Conservation (phyloP, 2,888 invertebrate species). For the Drosophila nigricruria region DNA sequence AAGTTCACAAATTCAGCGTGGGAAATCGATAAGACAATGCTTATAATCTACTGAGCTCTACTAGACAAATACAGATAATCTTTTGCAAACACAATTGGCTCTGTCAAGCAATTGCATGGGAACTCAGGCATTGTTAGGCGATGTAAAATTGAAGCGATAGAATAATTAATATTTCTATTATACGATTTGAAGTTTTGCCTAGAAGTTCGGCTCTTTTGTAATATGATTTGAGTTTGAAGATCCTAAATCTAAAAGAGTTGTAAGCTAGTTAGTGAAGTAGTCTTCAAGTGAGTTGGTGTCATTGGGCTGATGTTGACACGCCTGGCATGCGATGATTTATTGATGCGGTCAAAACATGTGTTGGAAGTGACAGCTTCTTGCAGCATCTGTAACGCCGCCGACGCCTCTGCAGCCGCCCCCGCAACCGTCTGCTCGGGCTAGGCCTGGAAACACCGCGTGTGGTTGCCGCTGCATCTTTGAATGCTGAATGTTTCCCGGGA, state of each 20-base stretch:
- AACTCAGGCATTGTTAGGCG: not conserved
- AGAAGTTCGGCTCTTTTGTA: not conserved
- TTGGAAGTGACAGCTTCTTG: conserved; percentile 85
- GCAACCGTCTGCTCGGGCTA: conserved; percentile 7
- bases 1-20: conserved; percentile 41
- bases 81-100: not conserved
- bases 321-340: conserved; percentile 84
- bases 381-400: conserved; percentile 80
- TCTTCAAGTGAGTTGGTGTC: conserved; percentile 6
- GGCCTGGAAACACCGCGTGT: conserved; percentile 70
- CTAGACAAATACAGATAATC: not conserved
- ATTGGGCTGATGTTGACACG: conserved; percentile 63
- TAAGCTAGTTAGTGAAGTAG: conserved; percentile 2
- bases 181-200: not conserved
- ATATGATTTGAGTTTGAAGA: conserved; percentile 3
- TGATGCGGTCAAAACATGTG: conserved; percentile 86
- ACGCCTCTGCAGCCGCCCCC: conserved; percentile 37
- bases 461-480: conserved; percentile 56
- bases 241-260: not conserved
- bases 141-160: not conserved
- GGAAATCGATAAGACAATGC: conserved; percentile 41
- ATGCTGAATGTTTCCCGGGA: conserved; percentile 64
- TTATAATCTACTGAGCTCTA: conserved; percentile 6
- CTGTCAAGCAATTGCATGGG: not conserved
- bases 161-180: not conserved